These are phyloP conservation scores for Tricholauxania praeusta DNA, from an alignment of 2,888 invertebrate species.

Conservation along the genomic window DNA sequence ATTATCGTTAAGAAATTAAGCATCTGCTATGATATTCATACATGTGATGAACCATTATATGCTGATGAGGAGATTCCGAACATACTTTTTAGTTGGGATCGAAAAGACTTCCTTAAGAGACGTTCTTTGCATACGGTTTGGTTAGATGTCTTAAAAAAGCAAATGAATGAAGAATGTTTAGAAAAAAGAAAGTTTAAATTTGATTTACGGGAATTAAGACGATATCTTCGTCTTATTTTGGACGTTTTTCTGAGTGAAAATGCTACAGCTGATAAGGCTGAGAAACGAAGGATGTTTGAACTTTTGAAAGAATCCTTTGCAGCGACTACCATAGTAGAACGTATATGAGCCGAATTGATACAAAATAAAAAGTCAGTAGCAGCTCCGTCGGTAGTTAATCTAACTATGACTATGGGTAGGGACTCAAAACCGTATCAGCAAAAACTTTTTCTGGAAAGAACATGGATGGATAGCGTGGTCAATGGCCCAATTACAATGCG, in stretches of 20 bases:
- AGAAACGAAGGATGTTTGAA: too few species aligned
- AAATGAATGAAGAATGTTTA: slow-evolving; percentile 16
- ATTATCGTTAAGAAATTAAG: slow-evolving; percentile 12
- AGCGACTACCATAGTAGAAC: too few species aligned
- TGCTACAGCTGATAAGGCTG: not conserved
- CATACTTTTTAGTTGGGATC: slow-evolving; percentile 35
- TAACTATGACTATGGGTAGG: too few species aligned
- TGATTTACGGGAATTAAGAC: slow-evolving; percentile 21
- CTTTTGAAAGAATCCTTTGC: too few species aligned
- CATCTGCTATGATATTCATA: slow-evolving; percentile 1
- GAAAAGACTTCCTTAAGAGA: slow-evolving; percentile 25
- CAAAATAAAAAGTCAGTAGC: too few species aligned
- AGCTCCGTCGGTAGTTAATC: too few species aligned
- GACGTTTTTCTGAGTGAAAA: slow-evolving; percentile 19
- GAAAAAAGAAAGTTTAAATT: slow-evolving; percentile 1
- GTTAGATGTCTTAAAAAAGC: slow-evolving; percentile 13
- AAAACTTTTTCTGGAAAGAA: too few species aligned
- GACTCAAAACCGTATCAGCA: too few species aligned
- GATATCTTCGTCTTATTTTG: slow-evolving; percentile 1
- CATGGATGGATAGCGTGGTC: too few species aligned
- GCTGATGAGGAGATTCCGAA: slow-evolving; percentile 10
- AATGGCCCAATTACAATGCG: too few species aligned
- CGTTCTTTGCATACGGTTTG: slow-evolving; percentile 13
- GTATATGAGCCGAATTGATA: too few species aligned
- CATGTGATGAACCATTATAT: not conserved